phyloP scores from a whole-genome alignment of 2,888 invertebrate species.

The Brachynemurus nebulosus region DNA sequence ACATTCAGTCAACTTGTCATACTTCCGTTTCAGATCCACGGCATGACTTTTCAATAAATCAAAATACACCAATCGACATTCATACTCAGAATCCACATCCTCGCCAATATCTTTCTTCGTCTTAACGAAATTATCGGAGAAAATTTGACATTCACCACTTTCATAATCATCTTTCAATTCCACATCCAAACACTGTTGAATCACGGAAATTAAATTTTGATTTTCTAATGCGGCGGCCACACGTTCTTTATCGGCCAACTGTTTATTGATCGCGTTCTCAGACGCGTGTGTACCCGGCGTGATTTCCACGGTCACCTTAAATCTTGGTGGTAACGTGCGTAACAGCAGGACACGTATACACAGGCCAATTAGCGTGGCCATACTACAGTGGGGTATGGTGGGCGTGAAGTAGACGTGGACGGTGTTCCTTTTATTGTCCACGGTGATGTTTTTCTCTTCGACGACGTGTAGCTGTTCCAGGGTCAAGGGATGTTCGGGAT shows the following conservation, averaged over 20 bases:
- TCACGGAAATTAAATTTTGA: constrained; percentile 74
- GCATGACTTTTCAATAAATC: too few species aligned
- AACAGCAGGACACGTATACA: constrained; percentile 86
- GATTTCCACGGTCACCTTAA: constrained; percentile 78
- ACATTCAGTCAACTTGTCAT: too few species aligned
- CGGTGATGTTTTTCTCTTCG: constrained; percentile 63
- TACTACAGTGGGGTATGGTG: constrained; percentile 97
- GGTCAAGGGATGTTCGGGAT: constrained; percentile 94
- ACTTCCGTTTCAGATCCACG: too few species aligned
- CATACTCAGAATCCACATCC: too few species aligned
- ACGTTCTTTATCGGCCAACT: constrained; percentile 93
- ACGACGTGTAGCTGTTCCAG: constrained; percentile 91
- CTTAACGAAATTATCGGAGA: too few species aligned
- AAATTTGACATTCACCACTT: too few species aligned
- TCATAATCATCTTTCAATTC: too few species aligned
- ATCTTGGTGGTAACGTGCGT: constrained; percentile 66
- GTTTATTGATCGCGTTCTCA: constrained; percentile 90
- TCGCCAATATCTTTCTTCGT: too few species aligned
- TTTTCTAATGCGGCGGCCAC: constrained; percentile 97
- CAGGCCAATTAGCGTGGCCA: constrained; percentile 90
- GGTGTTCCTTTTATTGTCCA: constrained; percentile 56
- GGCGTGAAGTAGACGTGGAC: constrained; percentile 83
- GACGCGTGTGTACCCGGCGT: constrained; percentile 87
- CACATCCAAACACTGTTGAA: constrained; percentile 71
- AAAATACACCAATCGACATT: too few species aligned